A percentile compares a stretch with the other conserved stretches of the same genome.
Conservation (phyloP, 2,888 invertebrate genomes). For the Coenonympha arcania region DNA sequence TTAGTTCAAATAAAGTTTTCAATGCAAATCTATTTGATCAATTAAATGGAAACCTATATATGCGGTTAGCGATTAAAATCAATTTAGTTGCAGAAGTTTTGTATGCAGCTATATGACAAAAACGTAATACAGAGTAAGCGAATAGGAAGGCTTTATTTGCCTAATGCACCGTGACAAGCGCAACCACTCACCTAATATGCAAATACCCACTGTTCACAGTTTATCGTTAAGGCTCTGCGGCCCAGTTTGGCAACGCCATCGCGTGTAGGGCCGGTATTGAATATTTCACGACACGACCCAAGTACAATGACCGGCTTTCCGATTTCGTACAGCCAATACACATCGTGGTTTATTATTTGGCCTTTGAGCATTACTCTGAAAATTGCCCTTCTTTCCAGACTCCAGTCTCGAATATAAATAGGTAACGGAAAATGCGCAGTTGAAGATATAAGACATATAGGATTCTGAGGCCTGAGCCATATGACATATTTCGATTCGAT, state of each 20-base stretch:
- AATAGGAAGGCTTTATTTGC: neutral
- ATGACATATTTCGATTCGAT: too few species aligned
- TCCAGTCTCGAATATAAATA: neutral
- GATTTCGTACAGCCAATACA: constrained; percentile 17
- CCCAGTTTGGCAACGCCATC: constrained; percentile 27
- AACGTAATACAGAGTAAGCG: neutral
- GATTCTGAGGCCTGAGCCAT: too few species aligned
- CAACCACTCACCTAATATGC: constrained; percentile 3
- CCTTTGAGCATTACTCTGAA: constrained; percentile 6
- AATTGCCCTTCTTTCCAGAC: constrained; percentile 5
- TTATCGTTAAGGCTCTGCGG: constrained; percentile 19
- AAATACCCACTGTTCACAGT: constrained; percentile 15
- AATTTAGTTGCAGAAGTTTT: too few species aligned
- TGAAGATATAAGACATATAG: too few species aligned
- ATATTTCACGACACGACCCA: constrained; percentile 33
- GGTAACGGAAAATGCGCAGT: too few species aligned
- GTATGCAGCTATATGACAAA: too few species aligned
- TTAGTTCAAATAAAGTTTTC: too few species aligned
- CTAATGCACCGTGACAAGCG: neutral
- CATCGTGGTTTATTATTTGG: constrained; percentile 13
- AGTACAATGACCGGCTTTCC: constrained; percentile 38
- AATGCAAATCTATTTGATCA: too few species aligned
- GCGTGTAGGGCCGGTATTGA: constrained; percentile 28
- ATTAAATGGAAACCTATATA: too few species aligned
- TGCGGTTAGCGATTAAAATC: too few species aligned